phyloP scores from a whole-genome alignment of 2,113 vertebrate genomes.

The Dromaius novaehollandiae region DNA sequence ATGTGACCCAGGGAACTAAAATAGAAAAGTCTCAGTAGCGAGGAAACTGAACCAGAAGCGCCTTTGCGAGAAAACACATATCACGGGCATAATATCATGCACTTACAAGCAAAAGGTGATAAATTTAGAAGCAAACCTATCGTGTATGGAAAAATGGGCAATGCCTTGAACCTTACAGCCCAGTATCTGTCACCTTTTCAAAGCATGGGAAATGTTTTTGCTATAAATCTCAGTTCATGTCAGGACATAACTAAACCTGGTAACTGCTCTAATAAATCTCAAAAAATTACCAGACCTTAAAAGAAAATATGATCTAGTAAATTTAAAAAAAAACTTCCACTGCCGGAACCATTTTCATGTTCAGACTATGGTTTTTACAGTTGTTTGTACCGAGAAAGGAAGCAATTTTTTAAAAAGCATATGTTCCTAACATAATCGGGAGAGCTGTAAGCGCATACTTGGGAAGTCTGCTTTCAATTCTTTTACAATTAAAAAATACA shows the following conservation, averaged over 20 bases:
- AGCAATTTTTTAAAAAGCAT: not conserved
- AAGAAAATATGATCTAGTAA: not conserved
- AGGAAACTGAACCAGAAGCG: conserved; percentile 60
- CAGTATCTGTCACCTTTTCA: rapidly evolving
- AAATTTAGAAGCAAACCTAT: not conserved
- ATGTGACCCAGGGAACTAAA: conserved; percentile 64
- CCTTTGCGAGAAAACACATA: not conserved
- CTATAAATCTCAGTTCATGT: conserved; percentile 2
- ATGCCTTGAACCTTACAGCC: not conserved
- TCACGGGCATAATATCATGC: not conserved
- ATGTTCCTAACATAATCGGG: not conserved
- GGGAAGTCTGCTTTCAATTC: not conserved
- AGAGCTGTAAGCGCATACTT: not conserved
- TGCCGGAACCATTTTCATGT: not conserved
- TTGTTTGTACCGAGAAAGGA: not conserved
- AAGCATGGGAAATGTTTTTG: not conserved
- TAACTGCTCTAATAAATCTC: not conserved
- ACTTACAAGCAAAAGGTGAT: not conserved
- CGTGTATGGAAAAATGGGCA: not conserved
- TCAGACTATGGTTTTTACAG: not conserved
- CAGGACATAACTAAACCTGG: not conserved
- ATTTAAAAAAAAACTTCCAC: not conserved
- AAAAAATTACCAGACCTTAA: not conserved
- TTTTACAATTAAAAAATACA: not conserved
- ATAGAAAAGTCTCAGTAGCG: conserved; percentile 69